A percentile compares a stretch with the other conserved stretches of the same genome.
phyloP scores from a whole-genome alignment of 2,888 invertebrate species.

The Cordilura impudica region DNA sequence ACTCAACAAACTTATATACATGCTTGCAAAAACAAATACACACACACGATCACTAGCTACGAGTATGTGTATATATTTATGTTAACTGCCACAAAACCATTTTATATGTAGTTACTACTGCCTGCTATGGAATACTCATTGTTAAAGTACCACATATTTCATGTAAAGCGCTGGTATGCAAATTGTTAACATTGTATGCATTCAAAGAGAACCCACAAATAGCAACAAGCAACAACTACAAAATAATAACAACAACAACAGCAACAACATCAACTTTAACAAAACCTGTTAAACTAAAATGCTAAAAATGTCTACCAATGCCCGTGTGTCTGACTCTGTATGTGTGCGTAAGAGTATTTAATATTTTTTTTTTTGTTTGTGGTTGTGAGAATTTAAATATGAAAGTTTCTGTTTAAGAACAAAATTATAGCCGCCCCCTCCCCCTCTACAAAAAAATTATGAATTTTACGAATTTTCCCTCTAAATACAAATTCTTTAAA shows the following conservation, averaged over 20 bases:
- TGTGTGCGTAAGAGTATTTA: not conserved
- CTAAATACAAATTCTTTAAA: not conserved
- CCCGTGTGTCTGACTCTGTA: not conserved
- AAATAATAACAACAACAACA: slow-evolving; percentile 9
- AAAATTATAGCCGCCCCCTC: not conserved
- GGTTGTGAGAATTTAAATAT: not conserved
- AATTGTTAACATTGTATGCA: slow-evolving; percentile 57
- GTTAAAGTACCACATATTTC: slow-evolving; percentile 58
- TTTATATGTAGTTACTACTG: not conserved
- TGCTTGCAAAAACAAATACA: slow-evolving; percentile 1
- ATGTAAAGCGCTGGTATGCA: slow-evolving; percentile 60
- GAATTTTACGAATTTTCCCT: slow-evolving; percentile 7
- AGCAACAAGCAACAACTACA: slow-evolving; percentile 7
- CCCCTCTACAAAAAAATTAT: not conserved
- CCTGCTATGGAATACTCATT: slow-evolving; percentile 30
- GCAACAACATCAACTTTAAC: slow-evolving; percentile 39
- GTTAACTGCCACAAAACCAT: slow-evolving; percentile 31
- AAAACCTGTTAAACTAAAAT: slow-evolving; percentile 55
- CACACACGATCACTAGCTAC: not conserved
- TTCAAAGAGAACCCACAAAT: slow-evolving; percentile 46
- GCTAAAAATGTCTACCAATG: slow-evolving; percentile 41
- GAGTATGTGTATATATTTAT: not conserved
- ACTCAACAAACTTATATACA: slow-evolving; percentile 17
- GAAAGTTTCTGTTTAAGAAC: not conserved
- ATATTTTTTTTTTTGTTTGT: not conserved